These are phyloP conservation scores for Dysidea cf. avara DNA, from an alignment of 37 sponge, comb jelly and placozoan genomes.

Conservation along the genomic window DNA sequence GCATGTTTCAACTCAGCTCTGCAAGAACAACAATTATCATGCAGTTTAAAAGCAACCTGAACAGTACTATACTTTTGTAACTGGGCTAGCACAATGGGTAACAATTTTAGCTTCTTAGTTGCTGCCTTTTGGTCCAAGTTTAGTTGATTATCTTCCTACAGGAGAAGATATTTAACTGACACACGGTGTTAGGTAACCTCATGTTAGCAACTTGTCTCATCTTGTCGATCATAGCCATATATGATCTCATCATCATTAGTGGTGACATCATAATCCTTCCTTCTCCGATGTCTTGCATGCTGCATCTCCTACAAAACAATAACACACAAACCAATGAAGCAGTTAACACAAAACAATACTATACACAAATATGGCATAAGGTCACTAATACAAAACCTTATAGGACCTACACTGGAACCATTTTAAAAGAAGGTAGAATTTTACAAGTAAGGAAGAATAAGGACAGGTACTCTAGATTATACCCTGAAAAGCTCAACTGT, in stretches of 20 bases:
- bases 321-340: not conserved
- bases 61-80: slow-evolving; percentile 61
- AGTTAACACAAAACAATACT: no score
- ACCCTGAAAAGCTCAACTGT: no score
- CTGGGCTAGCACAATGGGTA: slow-evolving; percentile 57
- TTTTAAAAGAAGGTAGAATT: no score
- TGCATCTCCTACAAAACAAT: no score
- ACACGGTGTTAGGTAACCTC: not conserved
- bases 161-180: not conserved
- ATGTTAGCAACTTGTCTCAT: slow-evolving; percentile 89
- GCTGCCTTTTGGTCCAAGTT: slow-evolving; percentile 76
- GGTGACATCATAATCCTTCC: slow-evolving; percentile 50
- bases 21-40: not conserved
- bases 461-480: no score
- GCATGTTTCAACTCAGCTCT: slow-evolving; percentile 67
- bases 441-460: no score
- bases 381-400: no score
- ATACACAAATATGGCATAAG: no score
- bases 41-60: not conserved
- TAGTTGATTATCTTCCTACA: slow-evolving; percentile 71
- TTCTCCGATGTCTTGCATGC: not conserved
- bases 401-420: no score
- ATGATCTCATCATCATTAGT: slow-evolving; percentile 74
- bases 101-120: slow-evolving; percentile 71
- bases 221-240: slow-evolving; percentile 61